A percentile compares a stretch with the other conserved stretches of the same genome.
These are phyloP conservation scores for Macroteleia sp. DNA, from an alignment of 2,888 invertebrate species.

Conservation along the genomic window DNA sequence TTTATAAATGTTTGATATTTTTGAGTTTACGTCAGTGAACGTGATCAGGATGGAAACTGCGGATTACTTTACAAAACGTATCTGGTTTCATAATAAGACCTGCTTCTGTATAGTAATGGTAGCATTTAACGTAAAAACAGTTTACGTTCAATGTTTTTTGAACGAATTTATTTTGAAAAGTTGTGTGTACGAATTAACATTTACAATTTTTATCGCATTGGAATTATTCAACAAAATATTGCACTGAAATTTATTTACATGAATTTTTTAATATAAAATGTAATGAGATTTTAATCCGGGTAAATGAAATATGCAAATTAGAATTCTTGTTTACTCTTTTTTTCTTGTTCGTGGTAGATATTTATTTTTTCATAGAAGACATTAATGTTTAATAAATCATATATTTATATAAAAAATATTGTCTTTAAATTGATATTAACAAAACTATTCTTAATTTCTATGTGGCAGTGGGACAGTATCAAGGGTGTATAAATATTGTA, in stretches of 20 bases:
- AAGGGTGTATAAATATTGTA: background rate
- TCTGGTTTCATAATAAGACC: conserved; percentile 16
- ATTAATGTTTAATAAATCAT: too few relatives aligned
- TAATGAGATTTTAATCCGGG: conserved; percentile 7
- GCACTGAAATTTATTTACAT: conserved; percentile 2
- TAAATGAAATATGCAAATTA: conserved; percentile 17
- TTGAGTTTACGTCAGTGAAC: conserved; percentile 18
- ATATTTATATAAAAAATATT: background rate
- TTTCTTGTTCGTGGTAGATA: too few relatives aligned
- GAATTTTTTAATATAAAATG: background rate
- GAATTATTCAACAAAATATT: conserved; percentile 14
- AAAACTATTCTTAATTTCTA: background rate
- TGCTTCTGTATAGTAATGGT: background rate
- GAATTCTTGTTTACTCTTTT: too few relatives aligned
- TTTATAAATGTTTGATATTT: conserved; percentile 13
- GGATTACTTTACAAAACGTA: conserved; percentile 21
- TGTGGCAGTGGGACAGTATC: conserved; percentile 10
- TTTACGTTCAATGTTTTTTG: background rate
- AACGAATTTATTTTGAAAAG: too few relatives aligned
- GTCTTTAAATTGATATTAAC: background rate
- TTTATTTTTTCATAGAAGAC: too few relatives aligned
- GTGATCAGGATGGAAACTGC: conserved; percentile 25
- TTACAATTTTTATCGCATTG: background rate
- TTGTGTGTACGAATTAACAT: background rate
- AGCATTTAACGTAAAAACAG: background rate